Evolutionary conservation across 2,113 vertebrate species (phyloP).

Genomic region (Rissa tridactyla): DNA sequence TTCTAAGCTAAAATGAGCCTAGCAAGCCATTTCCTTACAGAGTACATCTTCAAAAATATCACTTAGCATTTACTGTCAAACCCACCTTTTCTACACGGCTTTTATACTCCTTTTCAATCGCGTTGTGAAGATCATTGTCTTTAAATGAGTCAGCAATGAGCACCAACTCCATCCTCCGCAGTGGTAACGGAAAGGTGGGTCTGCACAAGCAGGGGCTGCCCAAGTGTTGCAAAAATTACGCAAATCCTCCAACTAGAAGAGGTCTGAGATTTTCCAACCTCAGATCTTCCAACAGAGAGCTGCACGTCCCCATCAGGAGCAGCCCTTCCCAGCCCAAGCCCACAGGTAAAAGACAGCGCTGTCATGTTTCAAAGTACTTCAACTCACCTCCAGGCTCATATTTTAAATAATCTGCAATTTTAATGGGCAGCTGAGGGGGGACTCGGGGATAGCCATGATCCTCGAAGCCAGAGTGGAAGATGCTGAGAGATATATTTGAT

Average conservation of each 20-base stretch:
- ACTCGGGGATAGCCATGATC: fast-evolving
- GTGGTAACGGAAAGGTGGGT: neutral
- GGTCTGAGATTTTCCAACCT: neutral
- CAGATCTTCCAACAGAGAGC: neutral
- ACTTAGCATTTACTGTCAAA: neutral
- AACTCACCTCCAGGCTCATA: neutral
- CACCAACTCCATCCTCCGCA: neutral
- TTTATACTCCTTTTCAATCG: neutral
- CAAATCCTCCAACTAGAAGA: neutral
- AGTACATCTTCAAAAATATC: neutral
- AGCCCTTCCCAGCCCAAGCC: neutral
- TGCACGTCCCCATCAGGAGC: fast-evolving
- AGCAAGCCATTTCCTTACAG: neutral
- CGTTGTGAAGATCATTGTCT: neutral
- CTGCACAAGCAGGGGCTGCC: neutral
- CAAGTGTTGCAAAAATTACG: neutral
- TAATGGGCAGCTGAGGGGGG: neutral
- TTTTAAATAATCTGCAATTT: neutral
- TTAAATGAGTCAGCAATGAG: neutral
- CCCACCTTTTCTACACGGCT: neutral
- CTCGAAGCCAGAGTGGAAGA: neutral
- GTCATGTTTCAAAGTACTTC: neutral
- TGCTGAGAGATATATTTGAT: neutral
- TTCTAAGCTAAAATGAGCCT: neutral
- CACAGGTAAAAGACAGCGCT: too few species aligned